phyloP scores from a whole-genome alignment of 2,113 vertebrate genomes.

The Sprattus sprattus region DNA sequence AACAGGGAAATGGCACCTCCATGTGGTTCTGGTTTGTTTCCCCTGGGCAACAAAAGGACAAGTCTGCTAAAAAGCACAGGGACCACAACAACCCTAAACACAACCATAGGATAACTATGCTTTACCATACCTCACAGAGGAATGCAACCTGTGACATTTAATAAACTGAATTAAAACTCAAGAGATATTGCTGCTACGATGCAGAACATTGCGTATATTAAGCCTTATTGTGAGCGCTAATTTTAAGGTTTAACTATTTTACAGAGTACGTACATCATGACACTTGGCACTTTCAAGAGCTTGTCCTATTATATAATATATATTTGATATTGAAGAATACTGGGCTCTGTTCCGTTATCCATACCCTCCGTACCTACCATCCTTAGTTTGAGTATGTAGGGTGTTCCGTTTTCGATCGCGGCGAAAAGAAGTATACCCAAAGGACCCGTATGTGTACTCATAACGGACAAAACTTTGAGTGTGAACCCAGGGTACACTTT shows the following conservation, averaged over 20 bases:
- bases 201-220: background rate
- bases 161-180: background rate
- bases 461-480: too few relatives aligned
- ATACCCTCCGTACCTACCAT: too few relatives aligned
- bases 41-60: background rate
- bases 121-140: background rate
- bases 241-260: background rate
- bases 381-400: too few relatives aligned
- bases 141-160: background rate
- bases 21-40: background rate
- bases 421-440: too few relatives aligned
- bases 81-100: background rate
- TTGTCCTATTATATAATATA: too few relatives aligned
- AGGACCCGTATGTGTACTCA: too few relatives aligned
- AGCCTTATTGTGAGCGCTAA: too few relatives aligned
- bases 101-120: background rate
- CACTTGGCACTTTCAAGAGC: too few relatives aligned
- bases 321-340: too few relatives aligned
- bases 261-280: background rate
- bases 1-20: background rate
- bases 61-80: background rate
- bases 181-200: background rate
- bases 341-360: too few relatives aligned
- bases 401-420: too few relatives aligned
- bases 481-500: too few relatives aligned